Percentiles rank a stretch among this genome's conserved stretches.
These are phyloP conservation scores for Campylomormyrus tamandua DNA, from an alignment of 2,113 vertebrate genomes.

Conservation along the genomic window DNA sequence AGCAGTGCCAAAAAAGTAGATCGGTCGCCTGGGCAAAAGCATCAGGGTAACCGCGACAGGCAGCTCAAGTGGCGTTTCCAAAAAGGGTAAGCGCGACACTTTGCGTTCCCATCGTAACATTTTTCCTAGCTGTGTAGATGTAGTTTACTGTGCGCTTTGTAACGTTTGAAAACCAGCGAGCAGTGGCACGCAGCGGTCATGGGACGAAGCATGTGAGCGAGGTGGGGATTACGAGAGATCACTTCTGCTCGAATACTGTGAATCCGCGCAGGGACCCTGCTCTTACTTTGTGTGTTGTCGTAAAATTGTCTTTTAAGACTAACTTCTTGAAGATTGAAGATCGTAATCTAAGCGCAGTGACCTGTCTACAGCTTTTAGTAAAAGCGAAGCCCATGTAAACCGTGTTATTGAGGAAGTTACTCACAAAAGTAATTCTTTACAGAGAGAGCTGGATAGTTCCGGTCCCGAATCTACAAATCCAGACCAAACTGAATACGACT, in stretches of 20 bases:
- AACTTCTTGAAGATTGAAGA: neutral
- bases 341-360: neutral
- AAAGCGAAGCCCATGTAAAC: neutral
- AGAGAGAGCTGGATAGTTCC: no score
- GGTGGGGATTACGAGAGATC: neutral
- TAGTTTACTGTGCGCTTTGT: neutral
- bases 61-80: neutral
- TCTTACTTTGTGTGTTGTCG: neutral
- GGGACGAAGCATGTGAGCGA: neutral
- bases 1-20: neutral
- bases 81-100: neutral
- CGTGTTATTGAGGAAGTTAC: neutral
- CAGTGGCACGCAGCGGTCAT: neutral
- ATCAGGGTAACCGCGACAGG: neutral
- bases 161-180: neutral
- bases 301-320: neutral
- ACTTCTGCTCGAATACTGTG: neutral
- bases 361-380: neutral
- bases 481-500: no score
- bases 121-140: neutral
- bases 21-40: neutral
- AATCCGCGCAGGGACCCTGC: neutral
- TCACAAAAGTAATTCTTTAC: no score
- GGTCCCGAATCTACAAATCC: neutral
- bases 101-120: neutral